Evolutionary conservation across 2,888 invertebrate species (phyloP), one percentile per base, ranked within the genome.

Genomic region (Matsumyia berberina): DNA sequence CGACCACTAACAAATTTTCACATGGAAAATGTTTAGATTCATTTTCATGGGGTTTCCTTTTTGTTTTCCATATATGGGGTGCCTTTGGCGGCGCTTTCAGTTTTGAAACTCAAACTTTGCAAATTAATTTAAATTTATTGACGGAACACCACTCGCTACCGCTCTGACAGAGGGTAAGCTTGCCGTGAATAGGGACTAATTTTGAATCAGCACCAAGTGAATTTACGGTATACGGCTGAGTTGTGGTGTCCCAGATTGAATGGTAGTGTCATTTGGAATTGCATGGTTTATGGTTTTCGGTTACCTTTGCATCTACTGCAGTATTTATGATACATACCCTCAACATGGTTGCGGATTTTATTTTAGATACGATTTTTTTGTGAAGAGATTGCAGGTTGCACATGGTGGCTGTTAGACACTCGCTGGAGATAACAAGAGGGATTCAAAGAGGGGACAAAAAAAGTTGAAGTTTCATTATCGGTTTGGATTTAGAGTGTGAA

Each of bases 101-200:
- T 58, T 70, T 72, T 51, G 70, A 72, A 66, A 58, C 66, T 70
- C 77, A 72, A 77, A 77, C 70, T 60, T 77, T 49, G 82, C 60
- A 60, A 82, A 72, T 77, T 78, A 78, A 82, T 78, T 82, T 82
- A 66, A 72, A 78, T 82, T 82, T 82, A 82, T 78, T 78, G 82
- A 77, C 66, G 51, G 29, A 39, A 51, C 39, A 39, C 9, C 39
- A 39, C 9, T n/a, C 29, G 37, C 66, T 17, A 35, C 29, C 12
- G 35, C 4, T 15, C 5, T 3, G 6, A 15, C 33, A 60, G 35
- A 37, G 35, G 62, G 42, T 70, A 19, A 42, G 57, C 66, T 51
- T 33, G 39, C 39, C 51, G 42, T 64, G 44, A 70, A 81, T 64
- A 42, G 35, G 64, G 76, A 64, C 76, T 77, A 72, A 82, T 82